Base-by-base conservation (phyloP, 2,797 vertebrate genomes). In the Macrochelys suwanniensis region DNA sequence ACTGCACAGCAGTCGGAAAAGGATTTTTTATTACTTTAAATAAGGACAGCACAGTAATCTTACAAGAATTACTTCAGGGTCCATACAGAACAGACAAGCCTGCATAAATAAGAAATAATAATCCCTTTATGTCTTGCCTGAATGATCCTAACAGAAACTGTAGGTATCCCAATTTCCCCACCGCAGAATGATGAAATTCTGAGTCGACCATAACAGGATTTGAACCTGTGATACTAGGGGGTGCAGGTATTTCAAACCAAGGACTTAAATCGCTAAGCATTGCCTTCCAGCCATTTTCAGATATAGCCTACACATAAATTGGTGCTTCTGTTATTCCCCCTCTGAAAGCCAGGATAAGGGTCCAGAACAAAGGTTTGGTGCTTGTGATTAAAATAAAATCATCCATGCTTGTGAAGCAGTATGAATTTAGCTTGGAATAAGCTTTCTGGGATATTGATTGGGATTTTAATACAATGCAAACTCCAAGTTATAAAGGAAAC, bases 171-270 rank as follows among this genome's bases (percentile, higher is more conserved):
- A 31, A 0, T 51, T 84, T 93, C 80, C 68, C 56, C 68, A 25
- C 28, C 9, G 65, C 4, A 16, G 76, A 85, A 80, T 54, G 0
- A 87, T 0, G 1, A 37, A 79, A 28, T 71, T 42, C 23, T 0
- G 6, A 82, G 45, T 3, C n/a, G 19, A 42, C 68, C 21, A 5
- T 21, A 71, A 2, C 59, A 33, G 28, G 59, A 8, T 61, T 16
- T 61, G 31, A 61, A 61, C 12, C 31, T 33, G 28, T 71, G 21
- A 25, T 71, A 71, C 19, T 23, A 71, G 9, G 5, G 37, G 37
- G 23, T 23, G 37, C 51, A 5, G 7, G 7, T 8, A 5, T 9
- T n/a, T 57, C 4, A 56, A 45, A n/a, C 13, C 13, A 45, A 21
- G 53, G 45, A 71, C 56, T 83, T 51, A 86, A 91, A 33, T 37